Percentiles rank a stretch among this genome's conserved stretches.
These are phyloP conservation scores for Amphiprion percula DNA, from an alignment of 2,113 vertebrate genomes.

Conservation along the genomic window DNA sequence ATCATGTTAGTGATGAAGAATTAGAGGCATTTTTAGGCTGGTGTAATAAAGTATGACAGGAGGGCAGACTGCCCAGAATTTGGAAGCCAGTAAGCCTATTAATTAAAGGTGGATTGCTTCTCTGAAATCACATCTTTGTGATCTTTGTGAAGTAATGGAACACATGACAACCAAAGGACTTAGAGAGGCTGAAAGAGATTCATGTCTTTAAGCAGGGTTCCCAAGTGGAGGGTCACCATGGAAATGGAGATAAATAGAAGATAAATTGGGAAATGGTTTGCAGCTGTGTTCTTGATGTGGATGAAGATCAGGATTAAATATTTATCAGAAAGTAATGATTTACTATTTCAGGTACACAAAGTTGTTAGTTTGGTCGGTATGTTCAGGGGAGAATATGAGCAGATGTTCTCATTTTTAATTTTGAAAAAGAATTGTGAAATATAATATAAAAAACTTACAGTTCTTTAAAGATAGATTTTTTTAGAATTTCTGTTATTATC, in stretches of 20 bases:
- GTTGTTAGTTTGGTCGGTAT: neutral
- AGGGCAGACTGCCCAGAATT: slow-evolving; percentile 64
- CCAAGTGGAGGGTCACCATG: slow-evolving; percentile 37
- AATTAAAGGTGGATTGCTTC: slow-evolving; percentile 64
- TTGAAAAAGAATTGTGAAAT: slow-evolving; percentile 2
- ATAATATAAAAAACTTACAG: neutral
- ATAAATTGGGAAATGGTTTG: slow-evolving; percentile 35
- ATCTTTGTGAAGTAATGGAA: slow-evolving; percentile 70
- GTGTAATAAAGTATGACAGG: slow-evolving; percentile 45
- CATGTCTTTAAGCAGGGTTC: slow-evolving; percentile 40
- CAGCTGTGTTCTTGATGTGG: slow-evolving; percentile 37
- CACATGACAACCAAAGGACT: slow-evolving; percentile 55
- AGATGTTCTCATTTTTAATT: neutral
- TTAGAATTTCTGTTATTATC: neutral
- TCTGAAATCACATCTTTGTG: slow-evolving; percentile 55
- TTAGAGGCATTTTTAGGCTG: slow-evolving; percentile 42
- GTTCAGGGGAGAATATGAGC: neutral
- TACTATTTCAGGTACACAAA: neutral
- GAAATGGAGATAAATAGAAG: slow-evolving; percentile 56
- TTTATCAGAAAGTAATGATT: slow-evolving; percentile 1
- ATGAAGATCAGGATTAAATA: slow-evolving; percentile 26
- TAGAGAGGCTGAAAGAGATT: slow-evolving; percentile 51
- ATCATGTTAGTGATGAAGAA: slow-evolving; percentile 46
- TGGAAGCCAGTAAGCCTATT: slow-evolving; percentile 60
- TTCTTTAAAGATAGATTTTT: neutral